Base-by-base conservation (phyloP, 2,888 invertebrate species). In the Phasia obesa region DNA sequence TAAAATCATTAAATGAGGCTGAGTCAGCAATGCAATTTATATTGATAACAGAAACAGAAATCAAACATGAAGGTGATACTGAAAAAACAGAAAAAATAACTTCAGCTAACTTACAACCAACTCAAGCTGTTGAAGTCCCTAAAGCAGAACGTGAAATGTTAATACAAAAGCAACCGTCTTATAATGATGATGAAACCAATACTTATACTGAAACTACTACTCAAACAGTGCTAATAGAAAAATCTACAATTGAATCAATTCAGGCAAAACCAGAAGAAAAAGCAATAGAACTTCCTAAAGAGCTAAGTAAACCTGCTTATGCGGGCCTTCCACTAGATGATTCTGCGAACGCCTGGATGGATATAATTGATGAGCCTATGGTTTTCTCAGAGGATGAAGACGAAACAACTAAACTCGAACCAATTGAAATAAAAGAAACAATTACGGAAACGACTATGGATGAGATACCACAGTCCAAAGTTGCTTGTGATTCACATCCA, bases 311-410 rank as follows among this genome's bases (percentile, higher is more conserved):
- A 49, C 42, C 69, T 3, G 76, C 64, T 86, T 84, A 84, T 47
- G 88, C 87, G 51, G 90, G 89, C 15, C 38, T 42, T 42, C 38
- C 38, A 42, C 2, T 42, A 0, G 90, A 91, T 81, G 88, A 90
- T n/a, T 85, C 90, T 0, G 85, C 88, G 17, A 88, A 85, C 67
- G 80, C 88, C 0, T 91, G 90, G 88, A 88, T 91, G 87, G 85
- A 88, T 59, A 88, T 89, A 21, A 31, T 90, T 23, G 91, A 92
- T 64, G 90, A 91, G 70, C 89, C 89, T 13, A 88, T 90, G 84
- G 85, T 85, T 7, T 88, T 91, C 73, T 89, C 90, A 35, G 35
- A 35, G 1, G 90, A 90, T 60, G 90, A 90, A 5, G 90, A 90
- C 55, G 85, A 84, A 35, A 11, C 3, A 2, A 5, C 2, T 35